phyloP scores from a whole-genome alignment of 2,113 vertebrate genomes.

The Canis aureus region DNA sequence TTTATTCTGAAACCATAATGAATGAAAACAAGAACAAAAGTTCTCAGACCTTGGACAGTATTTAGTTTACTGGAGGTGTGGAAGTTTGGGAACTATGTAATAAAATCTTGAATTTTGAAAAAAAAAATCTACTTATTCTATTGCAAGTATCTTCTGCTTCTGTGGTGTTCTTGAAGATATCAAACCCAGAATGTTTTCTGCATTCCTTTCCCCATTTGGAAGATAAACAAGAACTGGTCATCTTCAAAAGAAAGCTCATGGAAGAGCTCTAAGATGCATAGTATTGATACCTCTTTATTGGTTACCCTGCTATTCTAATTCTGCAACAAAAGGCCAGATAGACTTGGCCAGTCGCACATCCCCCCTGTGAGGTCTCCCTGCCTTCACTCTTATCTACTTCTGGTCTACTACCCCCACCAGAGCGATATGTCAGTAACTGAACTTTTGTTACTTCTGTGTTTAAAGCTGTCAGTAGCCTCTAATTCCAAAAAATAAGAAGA shows the following conservation, averaged over 20 bases:
- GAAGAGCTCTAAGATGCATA: neutral
- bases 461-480: neutral
- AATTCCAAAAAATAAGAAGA: neutral
- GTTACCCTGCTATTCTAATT: neutral
- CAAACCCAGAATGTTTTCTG: neutral
- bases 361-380: neutral
- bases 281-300: neutral
- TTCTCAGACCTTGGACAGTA: neutral
- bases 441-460: neutral
- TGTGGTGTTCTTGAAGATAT: neutral
- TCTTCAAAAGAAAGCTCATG: neutral
- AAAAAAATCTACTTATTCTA: neutral
- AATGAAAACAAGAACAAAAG: neutral
- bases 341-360: neutral
- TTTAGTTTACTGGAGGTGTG: neutral
- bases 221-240: neutral
- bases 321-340: neutral
- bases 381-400: neutral
- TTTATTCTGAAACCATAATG: neutral
- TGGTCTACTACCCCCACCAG: neutral
- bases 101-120: conserved; percentile 34
- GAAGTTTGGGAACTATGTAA: neutral
- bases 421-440: neutral
- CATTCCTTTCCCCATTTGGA: neutral
- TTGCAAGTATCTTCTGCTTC: neutral